Evolutionary conservation across 2,113 vertebrate species (phyloP).

Genomic region (Ictalurus punctatus): DNA sequence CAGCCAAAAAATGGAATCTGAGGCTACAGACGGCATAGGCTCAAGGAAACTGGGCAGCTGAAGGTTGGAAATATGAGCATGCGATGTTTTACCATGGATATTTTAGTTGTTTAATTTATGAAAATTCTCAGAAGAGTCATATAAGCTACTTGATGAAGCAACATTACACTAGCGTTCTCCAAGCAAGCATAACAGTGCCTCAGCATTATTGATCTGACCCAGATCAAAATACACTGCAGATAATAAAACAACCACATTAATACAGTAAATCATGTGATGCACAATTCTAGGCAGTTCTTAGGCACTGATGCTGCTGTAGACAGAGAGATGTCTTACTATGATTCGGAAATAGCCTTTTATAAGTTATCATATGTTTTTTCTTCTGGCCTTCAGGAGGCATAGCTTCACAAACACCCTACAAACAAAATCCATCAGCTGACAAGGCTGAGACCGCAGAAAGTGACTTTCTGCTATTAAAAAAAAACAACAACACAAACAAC

Average conservation of each 20-base stretch:
- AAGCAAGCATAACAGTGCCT: neutral
- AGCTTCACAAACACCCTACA: neutral
- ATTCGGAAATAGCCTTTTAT: conserved; percentile 1
- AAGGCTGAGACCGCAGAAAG: neutral
- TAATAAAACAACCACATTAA: conserved; percentile 7
- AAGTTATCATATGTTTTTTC: conserved; percentile 14
- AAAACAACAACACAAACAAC: neutral
- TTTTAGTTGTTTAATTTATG: neutral
- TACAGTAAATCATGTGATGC: neutral
- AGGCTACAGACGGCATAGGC: neutral
- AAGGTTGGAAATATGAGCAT: neutral
- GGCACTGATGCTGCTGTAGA: neutral
- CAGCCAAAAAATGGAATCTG: neutral
- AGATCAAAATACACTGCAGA: conserved; percentile 20
- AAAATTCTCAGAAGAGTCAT: conserved; percentile 9
- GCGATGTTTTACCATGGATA: neutral
- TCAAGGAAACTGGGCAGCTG: neutral
- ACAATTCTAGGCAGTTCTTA: neutral
- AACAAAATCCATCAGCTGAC: neutral
- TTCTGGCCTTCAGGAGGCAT: conserved; percentile 11
- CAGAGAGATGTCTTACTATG: neutral
- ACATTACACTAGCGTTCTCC: neutral
- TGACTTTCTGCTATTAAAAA: neutral
- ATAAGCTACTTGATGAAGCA: neutral
- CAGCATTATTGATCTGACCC: neutral